A percentile compares a stretch with the other conserved stretches of the same genome.
Evolutionary conservation across 2,797 vertebrate species (phyloP).

Genomic region (Decapterus maruadsi): DNA sequence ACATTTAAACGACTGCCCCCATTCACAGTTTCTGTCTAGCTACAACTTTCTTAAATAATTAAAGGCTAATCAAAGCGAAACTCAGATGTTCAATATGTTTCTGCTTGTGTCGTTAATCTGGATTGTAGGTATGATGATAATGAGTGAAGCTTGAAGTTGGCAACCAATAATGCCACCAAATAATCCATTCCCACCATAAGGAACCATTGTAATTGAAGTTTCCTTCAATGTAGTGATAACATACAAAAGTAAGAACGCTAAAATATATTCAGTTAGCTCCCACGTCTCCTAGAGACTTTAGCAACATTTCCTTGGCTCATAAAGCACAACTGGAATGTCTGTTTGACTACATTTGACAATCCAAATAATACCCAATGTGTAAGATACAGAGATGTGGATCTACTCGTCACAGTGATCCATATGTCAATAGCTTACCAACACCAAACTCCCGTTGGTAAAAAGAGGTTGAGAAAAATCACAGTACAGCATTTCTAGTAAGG

Average conservation of each 20-base stretch:
- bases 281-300: not conserved
- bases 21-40: not conserved
- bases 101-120: slow-evolving; percentile 4
- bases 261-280: not conserved
- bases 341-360: slow-evolving; percentile 13
- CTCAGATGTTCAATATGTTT: not conserved
- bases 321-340: slow-evolving; percentile 34
- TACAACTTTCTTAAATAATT: too few relatives aligned
- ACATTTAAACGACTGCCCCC: slow-evolving; percentile 2
- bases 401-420: slow-evolving; percentile 21
- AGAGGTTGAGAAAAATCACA: slow-evolving; percentile 19
- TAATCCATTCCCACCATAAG: slow-evolving; percentile 15
- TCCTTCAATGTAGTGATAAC: not conserved
- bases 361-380: not conserved
- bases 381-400: slow-evolving; percentile 4
- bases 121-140: slow-evolving; percentile 6
- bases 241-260: not conserved
- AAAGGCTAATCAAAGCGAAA: not conserved
- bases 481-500: not conserved
- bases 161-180: slow-evolving; percentile 24
- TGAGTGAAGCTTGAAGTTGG: slow-evolving; percentile 30
- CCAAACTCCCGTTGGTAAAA: not conserved
- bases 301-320: not conserved
- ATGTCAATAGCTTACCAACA: slow-evolving; percentile 2
- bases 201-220: slow-evolving; percentile 3